These are phyloP conservation scores for Ophioninae sp. DNA, from an alignment of 2,888 invertebrate species.

Conservation along the genomic window DNA sequence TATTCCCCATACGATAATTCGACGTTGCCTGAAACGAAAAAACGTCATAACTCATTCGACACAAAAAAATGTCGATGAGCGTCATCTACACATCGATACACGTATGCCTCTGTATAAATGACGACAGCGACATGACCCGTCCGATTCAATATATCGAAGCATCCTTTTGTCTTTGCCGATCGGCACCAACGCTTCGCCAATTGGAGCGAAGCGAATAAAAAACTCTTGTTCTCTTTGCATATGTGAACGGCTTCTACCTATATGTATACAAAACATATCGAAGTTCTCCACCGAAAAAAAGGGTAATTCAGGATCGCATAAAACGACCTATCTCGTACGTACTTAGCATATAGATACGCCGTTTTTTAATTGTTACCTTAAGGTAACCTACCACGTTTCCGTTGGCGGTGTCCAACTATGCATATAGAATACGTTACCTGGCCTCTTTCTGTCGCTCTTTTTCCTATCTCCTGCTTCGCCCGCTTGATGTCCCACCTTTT, in stretches of 20 bases:
- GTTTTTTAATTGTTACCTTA: neutral
- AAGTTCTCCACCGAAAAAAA: neutral
- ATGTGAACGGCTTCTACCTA: conserved; percentile 12
- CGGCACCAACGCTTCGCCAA: conserved; percentile 51
- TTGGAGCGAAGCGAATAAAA: conserved; percentile 60
- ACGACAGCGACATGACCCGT: conserved; percentile 14
- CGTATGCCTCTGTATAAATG: conserved; percentile 12
- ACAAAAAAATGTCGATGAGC: too few species aligned
- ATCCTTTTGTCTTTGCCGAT: conserved; percentile 44
- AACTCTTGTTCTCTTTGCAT: conserved; percentile 43
- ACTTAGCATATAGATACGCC: neutral
- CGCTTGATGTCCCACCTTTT: conserved; percentile 11
- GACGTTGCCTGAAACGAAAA: neutral
- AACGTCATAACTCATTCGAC: neutral
- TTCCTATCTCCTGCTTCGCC: conserved; percentile 13
- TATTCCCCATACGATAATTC: neutral
- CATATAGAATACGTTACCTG: neutral
- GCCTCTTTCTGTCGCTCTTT: conserved; percentile 1
- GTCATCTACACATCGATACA: neutral
- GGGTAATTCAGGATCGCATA: neutral
- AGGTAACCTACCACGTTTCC: neutral
- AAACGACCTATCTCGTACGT: neutral
- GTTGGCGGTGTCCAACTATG: neutral
- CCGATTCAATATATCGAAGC: conserved; percentile 50
- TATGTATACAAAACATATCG: conserved; percentile 1